Evolutionary conservation across 2,113 vertebrate species (phyloP), one percentile per base, ranked within the genome.

Genomic region (Pseudopipra pipra): DNA sequence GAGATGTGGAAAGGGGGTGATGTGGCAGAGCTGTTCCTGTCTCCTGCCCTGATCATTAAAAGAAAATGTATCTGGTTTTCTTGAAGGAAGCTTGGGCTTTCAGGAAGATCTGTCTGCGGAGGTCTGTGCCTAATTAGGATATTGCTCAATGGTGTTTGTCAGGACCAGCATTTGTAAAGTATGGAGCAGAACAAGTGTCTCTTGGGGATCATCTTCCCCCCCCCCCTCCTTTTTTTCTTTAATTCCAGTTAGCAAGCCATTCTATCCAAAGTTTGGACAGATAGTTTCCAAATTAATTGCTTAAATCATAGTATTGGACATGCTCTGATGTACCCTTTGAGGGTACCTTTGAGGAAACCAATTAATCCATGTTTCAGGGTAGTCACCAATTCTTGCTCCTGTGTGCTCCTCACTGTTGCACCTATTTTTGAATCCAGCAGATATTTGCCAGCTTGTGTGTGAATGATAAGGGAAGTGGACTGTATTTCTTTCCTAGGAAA

Each of bases 141-240:
- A 37, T 95, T 90, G 73, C 89, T 82, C 31, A 89, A 65, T 54
- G 51, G 25, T 47, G 16, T 41, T 91, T 78, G 51, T 71, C 31
- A 37, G 31, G 43, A 20, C 4, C 13, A 35, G 55, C 1, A 5
- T 47, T 77, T 75, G 25, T 55, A 6, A 74, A 80, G n/a, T 23
- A 37, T 51, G 49, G 49, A 78, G 56, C 47, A 58, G 35, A 30
- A 30, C 2, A 4, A 7, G 7, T n/a, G 31, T 63, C 70, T 92
- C 73, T 44, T 51, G 39, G 6, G 27, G 25, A 74, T 61, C 3
- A 2, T 80, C 4, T 39, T 39, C 11, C 39, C 39, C 37, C n/a
- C n/a, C n/a, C 39, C 7, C 21, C 30, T 14, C 9, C 43, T 6
- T 55, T 70, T 76, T 22, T 17, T 11, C 3, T 52, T 59, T 44